Percentiles rank a stretch among this genome's conserved stretches.
These are phyloP conservation scores for Sturnus vulgaris DNA, from an alignment of 2,113 vertebrate species.

Conservation along the genomic window DNA sequence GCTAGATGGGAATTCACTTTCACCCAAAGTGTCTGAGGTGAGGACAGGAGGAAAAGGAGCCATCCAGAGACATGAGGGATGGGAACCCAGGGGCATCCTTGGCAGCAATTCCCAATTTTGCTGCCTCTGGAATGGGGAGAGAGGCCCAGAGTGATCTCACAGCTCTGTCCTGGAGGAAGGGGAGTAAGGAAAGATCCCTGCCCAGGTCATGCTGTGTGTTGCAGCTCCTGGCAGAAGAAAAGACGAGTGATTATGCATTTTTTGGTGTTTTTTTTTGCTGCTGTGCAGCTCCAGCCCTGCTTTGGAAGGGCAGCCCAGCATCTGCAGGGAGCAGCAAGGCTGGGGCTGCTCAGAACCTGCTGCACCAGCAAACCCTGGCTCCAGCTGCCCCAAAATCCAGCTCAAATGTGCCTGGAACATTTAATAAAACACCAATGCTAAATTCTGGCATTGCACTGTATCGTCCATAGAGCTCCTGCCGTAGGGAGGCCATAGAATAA, in stretches of 20 bases:
- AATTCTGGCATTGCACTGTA: background rate
- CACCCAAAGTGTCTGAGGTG: background rate
- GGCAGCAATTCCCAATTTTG: background rate
- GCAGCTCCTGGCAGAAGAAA: background rate
- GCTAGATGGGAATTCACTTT: background rate
- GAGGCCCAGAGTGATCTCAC: background rate
- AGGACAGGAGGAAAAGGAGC: background rate
- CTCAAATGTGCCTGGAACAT: accelerated
- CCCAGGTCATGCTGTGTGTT: background rate
- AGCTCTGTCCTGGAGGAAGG: background rate
- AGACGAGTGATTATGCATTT: background rate
- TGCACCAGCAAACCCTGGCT: background rate
- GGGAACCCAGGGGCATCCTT: background rate
- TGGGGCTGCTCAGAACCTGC: background rate
- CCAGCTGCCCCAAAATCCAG: background rate
- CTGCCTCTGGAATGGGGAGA: background rate
- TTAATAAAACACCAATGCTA: background rate
- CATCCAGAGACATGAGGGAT: background rate
- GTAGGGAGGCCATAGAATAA: background rate
- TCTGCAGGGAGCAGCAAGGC: background rate
- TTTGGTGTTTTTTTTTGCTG: background rate
- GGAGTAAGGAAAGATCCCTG: background rate
- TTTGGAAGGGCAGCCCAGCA: background rate
- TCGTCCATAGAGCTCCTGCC: background rate
- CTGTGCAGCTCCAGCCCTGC: background rate